Conservation (phyloP, 1,140 invertebrate genomes). For the Mylabris phalerata region DNA sequence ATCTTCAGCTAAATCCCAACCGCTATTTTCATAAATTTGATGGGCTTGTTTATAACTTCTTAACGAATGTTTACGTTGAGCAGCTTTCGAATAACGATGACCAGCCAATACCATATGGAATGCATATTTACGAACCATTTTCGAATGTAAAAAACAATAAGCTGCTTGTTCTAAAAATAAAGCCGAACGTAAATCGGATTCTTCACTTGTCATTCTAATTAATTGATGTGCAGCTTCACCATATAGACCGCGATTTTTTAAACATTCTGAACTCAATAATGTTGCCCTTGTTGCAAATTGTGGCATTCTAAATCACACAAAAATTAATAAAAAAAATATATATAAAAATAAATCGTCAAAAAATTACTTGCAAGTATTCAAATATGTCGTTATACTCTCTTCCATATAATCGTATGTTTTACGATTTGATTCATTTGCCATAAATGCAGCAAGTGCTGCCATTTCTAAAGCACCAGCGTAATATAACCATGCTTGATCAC, state of each 20-base stretch:
- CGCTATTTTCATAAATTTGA: slow-evolving; percentile 75
- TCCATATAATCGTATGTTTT: slow-evolving; percentile 89
- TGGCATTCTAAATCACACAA: slow-evolving; percentile 50
- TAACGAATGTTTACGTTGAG: slow-evolving; percentile 82
- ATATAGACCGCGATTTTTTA: slow-evolving; percentile 68
- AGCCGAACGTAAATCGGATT: slow-evolving; percentile 84
- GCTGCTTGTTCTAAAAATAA: slow-evolving; percentile 92
- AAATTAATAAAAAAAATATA: background rate
- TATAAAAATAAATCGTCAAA: background rate
- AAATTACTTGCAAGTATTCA: slow-evolving; percentile 76
- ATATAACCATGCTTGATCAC: slow-evolving; percentile 94
- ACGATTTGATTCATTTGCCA: slow-evolving; percentile 68
- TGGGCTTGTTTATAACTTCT: slow-evolving; percentile 88
- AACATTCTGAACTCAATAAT: slow-evolving; percentile 77
- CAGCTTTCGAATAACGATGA: slow-evolving; percentile 85
- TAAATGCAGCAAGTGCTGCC: slow-evolving; percentile 87
- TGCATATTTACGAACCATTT: slow-evolving; percentile 90
- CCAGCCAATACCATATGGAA: slow-evolving; percentile 95
- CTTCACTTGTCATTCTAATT: slow-evolving; percentile 92
- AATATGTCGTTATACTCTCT: slow-evolving; percentile 83
- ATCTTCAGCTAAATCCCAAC: slow-evolving; percentile 88
- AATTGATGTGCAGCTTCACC: slow-evolving; percentile 88
- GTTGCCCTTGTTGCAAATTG: slow-evolving; percentile 88
- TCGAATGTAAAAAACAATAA: slow-evolving; percentile 77
- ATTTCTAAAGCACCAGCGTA: slow-evolving; percentile 94